Evolutionary conservation across 2,113 vertebrate genomes (phyloP), one percentile per base, ranked within the genome.

Genomic region (Saimiri boliviensis): DNA sequence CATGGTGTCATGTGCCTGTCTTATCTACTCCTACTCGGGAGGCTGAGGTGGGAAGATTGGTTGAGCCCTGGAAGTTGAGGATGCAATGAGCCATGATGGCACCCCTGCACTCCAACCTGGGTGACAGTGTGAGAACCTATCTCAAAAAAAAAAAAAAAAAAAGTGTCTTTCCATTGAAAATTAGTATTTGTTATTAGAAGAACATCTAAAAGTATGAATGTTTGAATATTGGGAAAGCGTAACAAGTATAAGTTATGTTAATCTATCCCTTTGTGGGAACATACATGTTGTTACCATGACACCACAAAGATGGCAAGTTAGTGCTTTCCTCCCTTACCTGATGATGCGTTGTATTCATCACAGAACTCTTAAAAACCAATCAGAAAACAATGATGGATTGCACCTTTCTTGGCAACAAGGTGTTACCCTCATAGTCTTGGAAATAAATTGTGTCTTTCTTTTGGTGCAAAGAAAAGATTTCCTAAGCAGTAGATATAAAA

Each of bases 391-490:
- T 37, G 66, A 94, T 45, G 9, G 20, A 47, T 66, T 32, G 9
- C 16, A 92, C 25, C 14, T 94, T 17, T 76, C 54, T 60, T 54
- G 83, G 52, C 92, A 54, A 94, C 25, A 40, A 66, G 23, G 40
- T 89, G 8, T 49, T 88, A 47, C 87, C 79, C 13, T 37, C 27
- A 54, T 52, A 35, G 54, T 74, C 68, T 74, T 77, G 68, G 30
- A 86, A 89, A 94, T 80, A 82, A 86, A 93, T 70, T 14, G 5
- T 3, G 74, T 86, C 66, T 86, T 87, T 85, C 91, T 91, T 63
- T 95, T 21, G 56, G 49, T 52, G 27, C n/a, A 42, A 74, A 87
- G 40, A 74, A 40, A 97, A 95, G 10, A 74, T 7, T 91, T 95
- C 47, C 35, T 58, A 93, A 91, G n/a, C 68, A 56, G 56, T 35